Conservation (phyloP, 1,140 invertebrate species). For the Prorops nasuta region DNA sequence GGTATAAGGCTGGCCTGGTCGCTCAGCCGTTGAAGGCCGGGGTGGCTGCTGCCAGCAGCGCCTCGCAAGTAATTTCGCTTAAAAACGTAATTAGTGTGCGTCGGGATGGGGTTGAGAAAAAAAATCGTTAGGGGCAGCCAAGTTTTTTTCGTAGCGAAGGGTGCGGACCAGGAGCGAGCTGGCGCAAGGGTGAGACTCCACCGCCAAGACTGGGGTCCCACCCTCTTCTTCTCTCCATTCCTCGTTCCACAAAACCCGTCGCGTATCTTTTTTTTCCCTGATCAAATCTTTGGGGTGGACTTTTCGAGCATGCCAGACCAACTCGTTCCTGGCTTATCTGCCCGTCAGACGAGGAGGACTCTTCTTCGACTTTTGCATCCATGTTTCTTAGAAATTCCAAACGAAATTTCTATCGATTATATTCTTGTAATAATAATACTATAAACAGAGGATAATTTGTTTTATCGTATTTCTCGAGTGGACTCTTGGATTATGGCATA, state of each 20-base stretch:
- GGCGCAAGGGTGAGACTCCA: slow-evolving; percentile 18
- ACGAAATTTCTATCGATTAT: too few species aligned
- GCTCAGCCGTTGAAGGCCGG: slow-evolving; percentile 13
- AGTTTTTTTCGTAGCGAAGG: slow-evolving; percentile 39
- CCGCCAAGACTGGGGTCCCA: slow-evolving; percentile 29
- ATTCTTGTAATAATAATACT: too few species aligned
- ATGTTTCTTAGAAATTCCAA: too few species aligned
- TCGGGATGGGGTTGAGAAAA: slow-evolving; percentile 50
- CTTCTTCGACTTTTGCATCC: slow-evolving; percentile 16
- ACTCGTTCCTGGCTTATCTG: slow-evolving; percentile 31
- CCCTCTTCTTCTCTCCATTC: slow-evolving; percentile 32
- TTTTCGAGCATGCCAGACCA: slow-evolving; percentile 27
- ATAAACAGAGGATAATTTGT: too few species aligned
- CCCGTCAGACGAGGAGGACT: slow-evolving; percentile 15
- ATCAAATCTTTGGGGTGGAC: slow-evolving; percentile 39
- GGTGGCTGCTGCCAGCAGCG: slow-evolving; percentile 14
- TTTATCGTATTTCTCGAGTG: too few species aligned
- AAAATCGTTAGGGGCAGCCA: slow-evolving; percentile 50
- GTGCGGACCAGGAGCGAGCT: slow-evolving; percentile 16
- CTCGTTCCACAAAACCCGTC: slow-evolving; percentile 6
- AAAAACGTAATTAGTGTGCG: slow-evolving; percentile 55
- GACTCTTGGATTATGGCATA: too few species aligned
- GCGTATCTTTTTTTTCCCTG: slow-evolving; percentile 7
- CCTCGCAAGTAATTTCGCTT: slow-evolving; percentile 48
- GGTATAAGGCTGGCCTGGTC: slow-evolving; percentile 5